Evolutionary conservation across 1,140 invertebrate genomes (phyloP).

Genomic region (Aphelenchoides fujianensis): DNA sequence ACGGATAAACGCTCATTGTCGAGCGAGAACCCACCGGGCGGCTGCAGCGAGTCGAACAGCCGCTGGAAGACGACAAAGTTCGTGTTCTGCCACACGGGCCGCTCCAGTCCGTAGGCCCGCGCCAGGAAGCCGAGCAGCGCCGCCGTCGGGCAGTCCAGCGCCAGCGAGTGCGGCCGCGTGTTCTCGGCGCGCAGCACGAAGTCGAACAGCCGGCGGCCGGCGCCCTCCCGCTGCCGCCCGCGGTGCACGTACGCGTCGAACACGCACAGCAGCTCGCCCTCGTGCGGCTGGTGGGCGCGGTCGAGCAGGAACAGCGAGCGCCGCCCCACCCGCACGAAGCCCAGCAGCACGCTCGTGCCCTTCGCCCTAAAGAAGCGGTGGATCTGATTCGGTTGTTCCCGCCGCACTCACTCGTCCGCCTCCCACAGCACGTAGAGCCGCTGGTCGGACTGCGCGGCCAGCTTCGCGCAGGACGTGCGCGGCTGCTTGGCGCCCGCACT

Average conservation of each 20-base stretch:
- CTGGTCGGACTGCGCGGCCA: conserved; percentile 38
- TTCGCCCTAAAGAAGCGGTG: conserved; percentile 35
- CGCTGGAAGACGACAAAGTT: conserved; percentile 58
- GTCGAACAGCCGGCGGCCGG: conserved; percentile 75
- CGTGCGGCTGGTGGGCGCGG: conserved; percentile 46
- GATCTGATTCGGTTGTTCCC: conserved; percentile 5
- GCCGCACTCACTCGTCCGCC: conserved; percentile 45
- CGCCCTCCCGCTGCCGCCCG: conserved; percentile 74
- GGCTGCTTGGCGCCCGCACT: neutral
- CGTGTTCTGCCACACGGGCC: conserved; percentile 57
- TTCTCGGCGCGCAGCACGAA: conserved; percentile 71
- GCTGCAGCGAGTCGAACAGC: conserved; percentile 41
- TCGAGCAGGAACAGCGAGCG: conserved; percentile 82
- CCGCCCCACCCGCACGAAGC: conserved; percentile 77
- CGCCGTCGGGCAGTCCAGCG: conserved; percentile 54
- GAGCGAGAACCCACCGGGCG: conserved; percentile 24
- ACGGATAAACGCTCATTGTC: no score
- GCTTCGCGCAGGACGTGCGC: conserved; percentile 33
- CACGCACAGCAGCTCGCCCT: conserved; percentile 69
- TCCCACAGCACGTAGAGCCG: conserved; percentile 52
- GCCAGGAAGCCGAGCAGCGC: conserved; percentile 52
- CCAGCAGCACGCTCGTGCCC: conserved; percentile 69
- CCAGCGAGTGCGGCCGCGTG: conserved; percentile 31
- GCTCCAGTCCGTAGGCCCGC: conserved; percentile 38
- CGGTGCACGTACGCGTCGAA: conserved; percentile 83